Percentiles rank a stretch among this genome's conserved stretches.
Evolutionary conservation across 2,888 invertebrate species (phyloP).

Genomic region (Epinotia demarniana): DNA sequence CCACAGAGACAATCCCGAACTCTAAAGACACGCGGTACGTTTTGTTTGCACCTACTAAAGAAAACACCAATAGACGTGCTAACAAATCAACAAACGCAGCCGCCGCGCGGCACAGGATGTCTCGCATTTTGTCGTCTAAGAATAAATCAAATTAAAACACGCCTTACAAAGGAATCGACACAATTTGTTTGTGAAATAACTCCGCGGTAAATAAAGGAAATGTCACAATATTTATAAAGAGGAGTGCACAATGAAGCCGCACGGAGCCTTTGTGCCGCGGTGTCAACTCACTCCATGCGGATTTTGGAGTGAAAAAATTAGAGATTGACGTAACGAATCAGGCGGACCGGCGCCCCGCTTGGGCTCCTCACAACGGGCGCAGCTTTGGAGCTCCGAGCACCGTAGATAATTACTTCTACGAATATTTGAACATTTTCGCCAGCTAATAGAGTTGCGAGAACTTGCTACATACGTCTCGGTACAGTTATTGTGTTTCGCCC

Average conservation of each 20-base stretch:
- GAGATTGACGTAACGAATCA: slow-evolving; percentile 84
- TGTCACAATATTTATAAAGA: slow-evolving; percentile 85
- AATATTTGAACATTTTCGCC: slow-evolving; percentile 71
- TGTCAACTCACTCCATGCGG: slow-evolving; percentile 83
- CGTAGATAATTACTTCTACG: slow-evolving; percentile 82
- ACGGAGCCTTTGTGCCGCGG: slow-evolving; percentile 73
- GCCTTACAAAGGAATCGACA: slow-evolving; percentile 78
- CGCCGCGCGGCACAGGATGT: slow-evolving; percentile 73
- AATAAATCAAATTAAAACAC: slow-evolving; percentile 83
- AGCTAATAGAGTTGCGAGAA: slow-evolving; percentile 72
- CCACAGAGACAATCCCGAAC: slow-evolving; percentile 61
- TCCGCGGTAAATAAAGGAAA: slow-evolving; percentile 78
- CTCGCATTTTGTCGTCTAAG: slow-evolving; percentile 75
- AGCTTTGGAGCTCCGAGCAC: slow-evolving; percentile 62
- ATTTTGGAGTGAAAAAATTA: slow-evolving; percentile 74
- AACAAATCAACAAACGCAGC: slow-evolving; percentile 79
- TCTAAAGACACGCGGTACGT: slow-evolving; percentile 64
- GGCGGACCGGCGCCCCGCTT: slow-evolving; percentile 74
- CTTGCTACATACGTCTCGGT: slow-evolving; percentile 48
- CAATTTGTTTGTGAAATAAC: slow-evolving; percentile 78
- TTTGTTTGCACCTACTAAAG: slow-evolving; percentile 74
- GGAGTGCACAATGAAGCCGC: slow-evolving; percentile 78
- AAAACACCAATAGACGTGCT: slow-evolving; percentile 77
- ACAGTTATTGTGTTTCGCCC: slow-evolving; percentile 39
- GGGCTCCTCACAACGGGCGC: slow-evolving; percentile 61